A percentile compares a stretch with the other conserved stretches of the same genome.
Evolutionary conservation across 1,140 invertebrate genomes (phyloP).

Genomic region (Drosophila sturtevanti): DNA sequence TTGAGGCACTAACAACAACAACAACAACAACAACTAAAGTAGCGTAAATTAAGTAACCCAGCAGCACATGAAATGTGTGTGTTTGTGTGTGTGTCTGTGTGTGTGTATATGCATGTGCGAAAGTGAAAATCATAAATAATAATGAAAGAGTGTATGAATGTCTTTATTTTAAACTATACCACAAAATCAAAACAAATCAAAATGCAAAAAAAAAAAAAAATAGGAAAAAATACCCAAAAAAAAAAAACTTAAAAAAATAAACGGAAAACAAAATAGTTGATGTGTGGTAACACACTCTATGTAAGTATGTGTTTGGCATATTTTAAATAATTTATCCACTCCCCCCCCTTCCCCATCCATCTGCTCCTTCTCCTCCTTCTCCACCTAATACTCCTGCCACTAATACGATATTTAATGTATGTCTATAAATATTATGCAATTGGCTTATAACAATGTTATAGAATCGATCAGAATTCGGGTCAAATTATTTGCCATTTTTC

Average conservation of each 20-base stretch:
- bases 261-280: not conserved
- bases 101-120: conserved; percentile 13
- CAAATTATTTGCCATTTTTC: not conserved
- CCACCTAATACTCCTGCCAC: not conserved
- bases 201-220: not conserved
- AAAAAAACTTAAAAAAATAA: conserved; percentile 8
- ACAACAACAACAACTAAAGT: conserved; percentile 25
- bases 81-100: conserved; percentile 24
- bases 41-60: conserved; percentile 43
- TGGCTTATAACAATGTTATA: not conserved
- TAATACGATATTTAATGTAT: not conserved
- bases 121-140: conserved; percentile 20
- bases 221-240: not conserved
- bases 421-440: conserved; percentile 2
- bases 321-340: not conserved
- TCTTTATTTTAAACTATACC: conserved; percentile 40
- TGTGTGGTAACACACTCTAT: not conserved
- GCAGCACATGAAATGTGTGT: conserved; percentile 47
- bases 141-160: conserved; percentile 25
- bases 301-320: not conserved
- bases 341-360: not conserved
- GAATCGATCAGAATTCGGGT: not conserved
- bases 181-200: conserved; percentile 28
- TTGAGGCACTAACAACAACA: conserved; percentile 10
- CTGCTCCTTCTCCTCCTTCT: not conserved